These are phyloP conservation scores for Exocentrus adspersus DNA, from an alignment of 2,888 invertebrate species.

Conservation along the genomic window DNA sequence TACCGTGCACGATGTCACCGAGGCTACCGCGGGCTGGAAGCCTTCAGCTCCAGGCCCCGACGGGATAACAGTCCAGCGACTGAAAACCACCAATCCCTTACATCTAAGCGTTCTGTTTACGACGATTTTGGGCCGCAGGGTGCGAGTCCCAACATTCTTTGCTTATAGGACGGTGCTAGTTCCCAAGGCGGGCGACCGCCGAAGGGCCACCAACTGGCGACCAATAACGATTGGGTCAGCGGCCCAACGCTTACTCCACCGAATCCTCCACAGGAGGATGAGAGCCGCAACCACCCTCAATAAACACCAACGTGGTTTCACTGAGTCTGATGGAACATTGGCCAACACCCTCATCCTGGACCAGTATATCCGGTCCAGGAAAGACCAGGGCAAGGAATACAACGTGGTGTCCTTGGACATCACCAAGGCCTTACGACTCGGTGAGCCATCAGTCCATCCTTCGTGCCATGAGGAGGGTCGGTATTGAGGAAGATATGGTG, in stretches of 20 bases:
- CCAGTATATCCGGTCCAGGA: slow-evolving; percentile 31
- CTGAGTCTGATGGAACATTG: slow-evolving; percentile 56
- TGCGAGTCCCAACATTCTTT: neutral
- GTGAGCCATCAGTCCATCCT: neutral
- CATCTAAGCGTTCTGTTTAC: neutral
- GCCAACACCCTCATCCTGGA: slow-evolving; percentile 54
- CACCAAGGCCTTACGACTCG: neutral
- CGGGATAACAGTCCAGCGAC: neutral
- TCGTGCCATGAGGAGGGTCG: neutral
- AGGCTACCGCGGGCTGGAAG: neutral
- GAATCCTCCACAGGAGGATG: slow-evolving; percentile 39
- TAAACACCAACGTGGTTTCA: slow-evolving; percentile 41
- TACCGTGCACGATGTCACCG: neutral
- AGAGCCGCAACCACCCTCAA: neutral
- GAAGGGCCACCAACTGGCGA: slow-evolving; percentile 45
- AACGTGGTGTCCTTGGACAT: neutral
- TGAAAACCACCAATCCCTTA: neutral
- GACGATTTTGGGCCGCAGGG: neutral
- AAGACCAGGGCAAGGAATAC: neutral
- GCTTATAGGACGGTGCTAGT: neutral
- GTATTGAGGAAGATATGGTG: neutral
- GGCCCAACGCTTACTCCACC: slow-evolving; percentile 46
- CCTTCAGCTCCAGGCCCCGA: neutral
- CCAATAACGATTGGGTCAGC: slow-evolving; percentile 51
- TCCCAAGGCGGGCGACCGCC: neutral